Percentiles rank a stretch among this genome's conserved stretches.
phyloP scores from a whole-genome alignment of 2,888 invertebrate species.

The Argyresthia albistria region DNA sequence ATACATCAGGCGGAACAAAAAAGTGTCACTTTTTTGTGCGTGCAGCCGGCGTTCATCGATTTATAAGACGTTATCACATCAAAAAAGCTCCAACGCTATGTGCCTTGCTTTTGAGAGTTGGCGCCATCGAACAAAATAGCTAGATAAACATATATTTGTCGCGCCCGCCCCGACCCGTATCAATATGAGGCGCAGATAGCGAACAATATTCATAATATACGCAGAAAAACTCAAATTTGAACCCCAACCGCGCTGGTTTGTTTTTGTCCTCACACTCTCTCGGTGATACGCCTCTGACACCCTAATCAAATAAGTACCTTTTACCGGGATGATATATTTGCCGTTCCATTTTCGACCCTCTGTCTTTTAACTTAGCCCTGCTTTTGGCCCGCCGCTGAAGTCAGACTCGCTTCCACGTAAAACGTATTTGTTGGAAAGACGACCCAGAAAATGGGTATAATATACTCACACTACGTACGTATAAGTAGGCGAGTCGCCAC shows the following conservation, averaged over 20 bases:
- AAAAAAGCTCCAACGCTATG: no score
- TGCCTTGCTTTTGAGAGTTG: no score
- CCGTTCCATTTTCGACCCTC: conserved; percentile 25
- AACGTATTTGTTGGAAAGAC: conserved; percentile 73
- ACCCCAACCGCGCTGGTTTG: conserved; percentile 51
- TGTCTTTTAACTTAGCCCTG: conserved; percentile 20
- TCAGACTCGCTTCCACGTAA: conserved; percentile 63
- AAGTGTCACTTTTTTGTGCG: no score
- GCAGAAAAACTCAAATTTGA: conserved; percentile 68
- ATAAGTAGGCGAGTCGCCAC: background rate
- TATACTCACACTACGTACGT: conserved; percentile 61
- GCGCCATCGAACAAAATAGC: no score
- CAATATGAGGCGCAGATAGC: no score
- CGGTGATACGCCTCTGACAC: conserved; percentile 71
- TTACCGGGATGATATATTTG: conserved; percentile 41
- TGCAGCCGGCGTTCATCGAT: no score
- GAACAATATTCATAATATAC: conserved; percentile 24
- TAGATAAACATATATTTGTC: no score
- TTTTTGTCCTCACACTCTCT: conserved; percentile 54
- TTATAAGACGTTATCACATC: no score
- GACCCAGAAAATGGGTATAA: conserved; percentile 73
- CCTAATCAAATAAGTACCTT: conserved; percentile 73
- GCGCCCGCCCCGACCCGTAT: no score
- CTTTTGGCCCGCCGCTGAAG: background rate
- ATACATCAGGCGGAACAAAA: no score